Evolutionary conservation across 2,797 vertebrate species (phyloP).

Genomic region (Paguma larvata): DNA sequence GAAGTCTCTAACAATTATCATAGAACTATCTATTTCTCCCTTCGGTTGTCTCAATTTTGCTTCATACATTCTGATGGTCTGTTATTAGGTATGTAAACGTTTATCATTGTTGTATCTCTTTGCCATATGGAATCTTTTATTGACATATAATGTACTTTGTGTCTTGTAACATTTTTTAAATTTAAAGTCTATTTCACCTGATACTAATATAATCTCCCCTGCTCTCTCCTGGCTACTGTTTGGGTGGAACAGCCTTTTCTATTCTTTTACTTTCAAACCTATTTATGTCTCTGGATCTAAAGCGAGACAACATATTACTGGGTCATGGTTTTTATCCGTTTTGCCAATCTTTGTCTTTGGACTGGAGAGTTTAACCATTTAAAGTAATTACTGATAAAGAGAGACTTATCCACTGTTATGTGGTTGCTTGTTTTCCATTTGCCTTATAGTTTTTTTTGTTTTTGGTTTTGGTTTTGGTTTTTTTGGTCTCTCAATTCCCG

Average conservation of each 20-base stretch:
- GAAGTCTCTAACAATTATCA: too few species aligned
- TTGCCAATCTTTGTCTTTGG: neutral
- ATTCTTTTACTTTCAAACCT: neutral
- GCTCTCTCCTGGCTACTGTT: neutral
- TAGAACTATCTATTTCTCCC: too few species aligned
- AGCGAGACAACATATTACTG: neutral
- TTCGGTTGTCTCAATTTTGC: too few species aligned
- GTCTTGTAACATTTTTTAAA: neutral
- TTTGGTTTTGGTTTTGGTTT: too few species aligned
- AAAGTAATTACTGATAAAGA: neutral
- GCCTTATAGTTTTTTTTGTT: neutral
- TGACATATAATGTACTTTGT: neutral
- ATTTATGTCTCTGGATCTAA: neutral
- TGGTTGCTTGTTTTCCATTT: slow-evolving; percentile 16
- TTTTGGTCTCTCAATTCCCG: neutral
- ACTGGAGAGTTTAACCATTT: neutral
- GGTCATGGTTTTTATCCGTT: neutral
- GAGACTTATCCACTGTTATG: neutral
- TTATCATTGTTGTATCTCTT: neutral
- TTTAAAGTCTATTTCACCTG: neutral
- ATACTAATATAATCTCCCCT: neutral
- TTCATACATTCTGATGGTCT: too few species aligned
- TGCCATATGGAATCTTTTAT: neutral
- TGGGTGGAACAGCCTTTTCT: neutral
- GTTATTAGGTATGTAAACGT: too few species aligned